Base-by-base conservation (phyloP, 2,888 invertebrate genomes). In the Mesorhabditis sp. region DNA sequence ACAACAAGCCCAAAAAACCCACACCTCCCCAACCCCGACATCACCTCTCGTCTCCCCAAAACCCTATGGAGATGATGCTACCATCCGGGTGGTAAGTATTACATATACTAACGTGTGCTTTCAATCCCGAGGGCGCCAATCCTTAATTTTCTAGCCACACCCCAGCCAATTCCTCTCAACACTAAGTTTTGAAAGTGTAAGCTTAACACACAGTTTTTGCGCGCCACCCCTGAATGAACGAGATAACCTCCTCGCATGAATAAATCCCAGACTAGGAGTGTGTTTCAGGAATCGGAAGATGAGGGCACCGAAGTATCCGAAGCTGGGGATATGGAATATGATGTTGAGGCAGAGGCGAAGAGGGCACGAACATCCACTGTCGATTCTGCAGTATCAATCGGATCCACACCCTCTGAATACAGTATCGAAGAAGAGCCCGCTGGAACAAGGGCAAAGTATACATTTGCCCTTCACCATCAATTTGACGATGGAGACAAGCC, bases 51-150 rank as follows among this genome's bases (percentile, higher is more conserved):
- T 50, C 58, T 50, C 58, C 7, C 58, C 58, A 50, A 77, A 74
- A 73, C 77, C 77, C 45, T 77, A 77, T 67, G 77, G 77, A 65
- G 77, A 77, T 70, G 74, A 77, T 66, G 77, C 72, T 65, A 77
- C 77, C n/a, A n/a, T 50, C n/a, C 7, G 58, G n/a, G n/a, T n/a
- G 58, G 58, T 50, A 50, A 50, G n/a, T 50, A 13, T 10, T 28
- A 28, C 28, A 28, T 28, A 28, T 28, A 28, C 28, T 28, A 28
- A 28, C 28, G 28, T 28, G 28, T 28, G 28, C 28, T 28, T 28
- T n/a, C 58, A 50, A 50, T 50, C 10, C 58, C 58, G n/a, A 50
- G n/a, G 58, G n/a, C 58, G 58, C 7, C 7, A n/a, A 50, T 50
- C 58, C n/a, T 50, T 13, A 13, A 50, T 50, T 50, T 50, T 50